Evolutionary conservation across 2,888 invertebrate genomes (phyloP), one percentile per base, ranked within the genome.

Genomic region (Conops quadrifasciatus): DNA sequence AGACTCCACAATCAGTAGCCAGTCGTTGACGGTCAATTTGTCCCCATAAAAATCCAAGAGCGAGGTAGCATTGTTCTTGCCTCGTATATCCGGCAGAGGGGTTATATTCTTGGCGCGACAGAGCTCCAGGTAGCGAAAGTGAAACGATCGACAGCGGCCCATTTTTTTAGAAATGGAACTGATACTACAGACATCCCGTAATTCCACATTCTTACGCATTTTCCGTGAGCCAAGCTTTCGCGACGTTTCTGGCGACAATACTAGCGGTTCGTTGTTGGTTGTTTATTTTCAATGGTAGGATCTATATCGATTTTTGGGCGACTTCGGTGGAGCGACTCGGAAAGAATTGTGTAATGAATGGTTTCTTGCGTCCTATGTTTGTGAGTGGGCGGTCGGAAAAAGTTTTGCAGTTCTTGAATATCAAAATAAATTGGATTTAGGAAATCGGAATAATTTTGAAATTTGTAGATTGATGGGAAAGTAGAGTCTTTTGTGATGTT

Each of bases 1-100:
- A 0, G 94, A 91, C 77, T 92, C 91, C 65, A 92, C 85, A 63
- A 94, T 90, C 1, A 93, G 91, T 43, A 89, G 87, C 94, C 94
- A 94, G 76, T 94, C 93, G 73, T 88, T 90, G 73, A 92, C 90
- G 79, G 91, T 92, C 65, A 94, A 88, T 75, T 93, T 89, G 80
- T 94, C 94, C 66, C 91, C 92, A 75, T 89, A 89, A 78, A 94
- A 91, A 77, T 94, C 93, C 73, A 92, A 78, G 53, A 87, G 84
- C 64, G 89, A 87, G 21, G 88, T 88, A 70, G 87, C 87, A 58
- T 85, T 83, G 11, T 81, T 78, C 71, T 84, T 85, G 16, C 78
- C 73, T 49, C 83, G 84, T 15, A 86, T 80, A 24, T 84, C 84
- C 0, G 80, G 67, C 24, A 82, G 67, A 0, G 85, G 83, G 7